Conservation (phyloP, 2,888 invertebrate species). For the Idaea aversata region DNA sequence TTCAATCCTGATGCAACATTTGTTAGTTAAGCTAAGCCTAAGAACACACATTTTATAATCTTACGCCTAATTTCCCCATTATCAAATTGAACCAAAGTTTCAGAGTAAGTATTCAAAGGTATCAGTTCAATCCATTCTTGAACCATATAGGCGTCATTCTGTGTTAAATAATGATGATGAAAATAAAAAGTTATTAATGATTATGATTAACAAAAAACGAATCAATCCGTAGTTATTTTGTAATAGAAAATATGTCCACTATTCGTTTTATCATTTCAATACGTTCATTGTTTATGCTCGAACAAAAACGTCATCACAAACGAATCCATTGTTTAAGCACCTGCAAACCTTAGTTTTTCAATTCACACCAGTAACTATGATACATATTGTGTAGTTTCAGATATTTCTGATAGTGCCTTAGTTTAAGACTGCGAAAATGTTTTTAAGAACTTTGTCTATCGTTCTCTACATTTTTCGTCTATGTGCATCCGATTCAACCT, state of each 20-base stretch:
- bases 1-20: background rate
- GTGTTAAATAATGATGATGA: background rate
- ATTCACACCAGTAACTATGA: background rate
- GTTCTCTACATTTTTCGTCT: background rate
- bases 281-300: conserved; percentile 44
- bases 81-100: too few species aligned
- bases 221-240: background rate
- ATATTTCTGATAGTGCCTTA: background rate
- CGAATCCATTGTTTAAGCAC: conserved; percentile 38
- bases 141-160: background rate
- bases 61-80: too few species aligned
- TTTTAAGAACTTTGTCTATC: background rate
- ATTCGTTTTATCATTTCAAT: conserved; percentile 53
- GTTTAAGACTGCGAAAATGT: background rate
- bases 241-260: conserved; percentile 6
- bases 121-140: too few species aligned
- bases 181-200: background rate
- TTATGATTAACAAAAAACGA: background rate
- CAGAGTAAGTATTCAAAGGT: too few species aligned
- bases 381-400: background rate
- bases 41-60: background rate
- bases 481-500: background rate
- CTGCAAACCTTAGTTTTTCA: conserved; percentile 8
- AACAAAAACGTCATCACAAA: conserved; percentile 30
- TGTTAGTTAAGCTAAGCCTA: background rate